phyloP scores from a whole-genome alignment of 2,797 vertebrate genomes.

The Rhyacichthys aspro region DNA sequence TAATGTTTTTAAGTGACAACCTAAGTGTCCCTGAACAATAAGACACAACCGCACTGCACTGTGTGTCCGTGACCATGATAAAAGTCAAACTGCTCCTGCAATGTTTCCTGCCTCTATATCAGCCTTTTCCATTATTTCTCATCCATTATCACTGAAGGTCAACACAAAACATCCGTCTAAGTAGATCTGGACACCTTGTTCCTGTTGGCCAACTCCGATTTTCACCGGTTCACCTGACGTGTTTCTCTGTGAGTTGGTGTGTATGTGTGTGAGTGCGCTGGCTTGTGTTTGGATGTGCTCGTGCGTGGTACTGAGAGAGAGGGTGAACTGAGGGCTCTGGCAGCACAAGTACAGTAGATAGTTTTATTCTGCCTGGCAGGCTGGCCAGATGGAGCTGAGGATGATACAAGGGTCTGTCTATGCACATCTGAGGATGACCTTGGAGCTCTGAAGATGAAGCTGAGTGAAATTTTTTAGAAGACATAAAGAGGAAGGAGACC shows the following conservation, averaged over 20 bases:
- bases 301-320: conserved; percentile 43
- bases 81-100: conserved; percentile 27
- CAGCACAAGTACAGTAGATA: conserved; percentile 49
- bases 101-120: conserved; percentile 47
- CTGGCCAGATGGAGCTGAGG: conserved; percentile 46
- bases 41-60: conserved; percentile 22
- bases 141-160: conserved; percentile 72
- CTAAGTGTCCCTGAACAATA: conserved; percentile 4
- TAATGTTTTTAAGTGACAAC: conserved; percentile 20
- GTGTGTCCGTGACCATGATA: conserved; percentile 27
- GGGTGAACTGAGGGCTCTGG: conserved; percentile 44
- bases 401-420: conserved; percentile 60
- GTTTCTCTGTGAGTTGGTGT: conserved; percentile 31
- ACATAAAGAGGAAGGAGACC: conserved; percentile 60
- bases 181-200: conserved; percentile 61
- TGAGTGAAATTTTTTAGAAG: conserved; percentile 64
- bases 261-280: not conserved
- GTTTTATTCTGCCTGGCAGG: conserved; percentile 50
- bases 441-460: conserved; percentile 65
- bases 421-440: conserved; percentile 74
- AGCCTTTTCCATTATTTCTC: conserved; percentile 62
- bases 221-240: conserved; percentile 57
- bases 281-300: conserved; percentile 20
- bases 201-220: conserved; percentile 54
- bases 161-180: conserved; percentile 58